Evolutionary conservation across 2,797 vertebrate species (phyloP).

Genomic region (Peromyscus aztecus): DNA sequence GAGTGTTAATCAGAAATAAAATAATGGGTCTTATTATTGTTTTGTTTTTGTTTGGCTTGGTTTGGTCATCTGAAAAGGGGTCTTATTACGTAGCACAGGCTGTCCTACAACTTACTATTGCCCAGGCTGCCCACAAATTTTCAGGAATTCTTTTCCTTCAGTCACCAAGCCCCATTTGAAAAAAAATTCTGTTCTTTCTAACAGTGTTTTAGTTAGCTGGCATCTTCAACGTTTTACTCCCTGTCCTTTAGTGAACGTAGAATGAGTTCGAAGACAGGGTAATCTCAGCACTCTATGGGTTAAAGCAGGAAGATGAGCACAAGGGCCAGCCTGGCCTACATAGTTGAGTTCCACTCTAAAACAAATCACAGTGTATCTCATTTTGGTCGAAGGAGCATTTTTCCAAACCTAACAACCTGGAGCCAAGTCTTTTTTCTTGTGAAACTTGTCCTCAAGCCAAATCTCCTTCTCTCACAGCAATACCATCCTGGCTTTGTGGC

Average conservation of each 20-base stretch:
- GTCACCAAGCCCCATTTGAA: neutral
- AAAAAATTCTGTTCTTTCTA: neutral
- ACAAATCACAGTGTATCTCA: neutral
- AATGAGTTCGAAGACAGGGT: neutral
- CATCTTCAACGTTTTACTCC: neutral
- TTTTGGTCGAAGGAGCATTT: neutral
- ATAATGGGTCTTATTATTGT: neutral
- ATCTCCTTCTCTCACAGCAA: neutral
- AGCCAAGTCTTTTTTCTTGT: neutral
- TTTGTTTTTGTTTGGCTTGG: neutral
- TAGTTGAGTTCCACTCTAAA: neutral
- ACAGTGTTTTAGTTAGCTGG: neutral
- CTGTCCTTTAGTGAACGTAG: neutral
- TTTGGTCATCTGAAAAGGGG: neutral
- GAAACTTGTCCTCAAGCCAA: conserved; percentile 1
- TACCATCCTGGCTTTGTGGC: neutral
- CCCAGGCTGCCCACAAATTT: neutral
- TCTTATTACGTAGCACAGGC: neutral
- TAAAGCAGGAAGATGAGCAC: neutral
- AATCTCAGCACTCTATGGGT: neutral
- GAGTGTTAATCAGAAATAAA: neutral
- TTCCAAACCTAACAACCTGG: neutral
- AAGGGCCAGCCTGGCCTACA: neutral
- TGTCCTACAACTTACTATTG: neutral
- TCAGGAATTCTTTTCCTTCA: neutral